Percentiles rank a stretch among this genome's conserved stretches.
Conservation (phyloP, 2,113 vertebrate species). For the Diglossa brunneiventris region DNA sequence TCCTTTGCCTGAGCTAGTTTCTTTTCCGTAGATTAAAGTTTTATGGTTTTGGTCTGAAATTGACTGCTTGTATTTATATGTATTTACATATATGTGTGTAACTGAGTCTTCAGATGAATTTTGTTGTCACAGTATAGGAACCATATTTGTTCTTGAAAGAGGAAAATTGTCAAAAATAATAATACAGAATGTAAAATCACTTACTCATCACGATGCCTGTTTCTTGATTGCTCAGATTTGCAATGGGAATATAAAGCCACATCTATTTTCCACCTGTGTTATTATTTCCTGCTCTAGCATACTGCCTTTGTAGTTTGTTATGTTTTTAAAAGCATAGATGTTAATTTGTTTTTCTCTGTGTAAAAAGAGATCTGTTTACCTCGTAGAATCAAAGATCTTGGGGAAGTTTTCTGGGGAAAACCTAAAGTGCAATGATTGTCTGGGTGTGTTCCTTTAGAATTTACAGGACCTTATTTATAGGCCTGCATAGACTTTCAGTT, state of each 20-base stretch:
- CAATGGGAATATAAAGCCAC: neutral
- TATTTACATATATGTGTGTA: neutral
- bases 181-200: neutral
- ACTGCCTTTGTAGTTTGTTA: neutral
- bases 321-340: neutral
- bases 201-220: neutral
- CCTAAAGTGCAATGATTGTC: neutral
- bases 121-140: neutral
- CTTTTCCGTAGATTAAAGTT: neutral
- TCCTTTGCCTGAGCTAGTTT: neutral
- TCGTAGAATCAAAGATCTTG: neutral
- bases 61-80: neutral
- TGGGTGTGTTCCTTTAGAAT: constrained; percentile 35
- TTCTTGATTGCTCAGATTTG: neutral
- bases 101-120: neutral
- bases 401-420: neutral
- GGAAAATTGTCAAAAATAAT: neutral
- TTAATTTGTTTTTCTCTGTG: neutral
- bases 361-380: neutral
- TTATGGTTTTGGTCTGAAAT: neutral
- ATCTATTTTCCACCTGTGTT: neutral
- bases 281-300: neutral
- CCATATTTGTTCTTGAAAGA: neutral
- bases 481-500: constrained; percentile 16
- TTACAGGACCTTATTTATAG: constrained; percentile 42